A percentile compares a stretch with the other conserved stretches of the same genome.
Conservation (phyloP, 2,797 vertebrate genomes). For the Sebastes variabilis region DNA sequence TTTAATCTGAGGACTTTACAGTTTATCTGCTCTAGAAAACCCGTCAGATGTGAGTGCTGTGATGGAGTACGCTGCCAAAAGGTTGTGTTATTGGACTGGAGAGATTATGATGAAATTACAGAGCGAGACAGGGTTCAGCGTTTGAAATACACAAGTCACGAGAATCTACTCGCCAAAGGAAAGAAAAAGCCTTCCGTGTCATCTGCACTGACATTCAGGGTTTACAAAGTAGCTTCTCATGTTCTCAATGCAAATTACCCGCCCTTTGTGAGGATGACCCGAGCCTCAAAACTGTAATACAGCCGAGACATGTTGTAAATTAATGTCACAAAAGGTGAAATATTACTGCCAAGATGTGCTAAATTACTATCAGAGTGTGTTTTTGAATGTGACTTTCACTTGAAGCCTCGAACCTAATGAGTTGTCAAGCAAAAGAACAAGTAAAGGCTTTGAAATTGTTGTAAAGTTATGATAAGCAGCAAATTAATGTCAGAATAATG, state of each 20-base stretch:
- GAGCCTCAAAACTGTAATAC: constrained; percentile 22
- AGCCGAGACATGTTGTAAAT: constrained; percentile 50
- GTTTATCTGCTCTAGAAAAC: constrained; percentile 51
- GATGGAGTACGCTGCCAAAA: constrained; percentile 45
- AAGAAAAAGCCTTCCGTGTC: neutral
- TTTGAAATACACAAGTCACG: constrained; percentile 35
- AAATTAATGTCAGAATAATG: constrained; percentile 67
- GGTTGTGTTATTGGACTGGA: constrained; percentile 54
- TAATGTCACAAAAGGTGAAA: constrained; percentile 58
- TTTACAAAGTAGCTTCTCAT: constrained; percentile 26
- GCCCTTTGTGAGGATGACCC: constrained; percentile 42
- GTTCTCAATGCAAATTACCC: constrained; percentile 26
- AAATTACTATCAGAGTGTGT: constrained; percentile 41
- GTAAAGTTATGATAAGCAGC: constrained; percentile 60
- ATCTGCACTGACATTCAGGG: constrained; percentile 24
- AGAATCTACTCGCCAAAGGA: neutral
- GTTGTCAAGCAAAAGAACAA: constrained; percentile 45
- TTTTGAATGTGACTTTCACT: constrained; percentile 50
- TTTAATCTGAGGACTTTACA: constrained; percentile 56
- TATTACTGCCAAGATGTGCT: constrained; percentile 33
- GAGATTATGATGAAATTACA: constrained; percentile 64
- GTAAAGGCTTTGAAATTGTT: constrained; percentile 29
- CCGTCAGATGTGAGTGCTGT: constrained; percentile 38
- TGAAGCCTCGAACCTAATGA: constrained; percentile 56
- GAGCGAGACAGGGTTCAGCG: constrained; percentile 23